These are phyloP conservation scores for Axinella damicornis DNA, from an alignment of 37 sponge, comb jelly and placozoan genomes.

Conservation along the genomic window DNA sequence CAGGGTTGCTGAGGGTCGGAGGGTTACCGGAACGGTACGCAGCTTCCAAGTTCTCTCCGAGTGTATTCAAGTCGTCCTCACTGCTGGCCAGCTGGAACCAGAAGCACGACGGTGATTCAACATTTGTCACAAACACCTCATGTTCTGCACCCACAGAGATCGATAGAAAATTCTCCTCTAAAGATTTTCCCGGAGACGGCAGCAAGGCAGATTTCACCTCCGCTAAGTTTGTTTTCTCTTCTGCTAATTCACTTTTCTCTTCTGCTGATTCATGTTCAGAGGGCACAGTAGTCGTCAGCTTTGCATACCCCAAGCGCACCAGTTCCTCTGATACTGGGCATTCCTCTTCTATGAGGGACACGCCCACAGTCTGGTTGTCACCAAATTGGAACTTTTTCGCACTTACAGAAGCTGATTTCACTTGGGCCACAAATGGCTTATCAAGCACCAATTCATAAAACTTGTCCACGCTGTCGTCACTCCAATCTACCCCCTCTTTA, in stretches of 20 bases:
- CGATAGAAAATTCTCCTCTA: too few relatives aligned
- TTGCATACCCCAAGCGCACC: too few relatives aligned
- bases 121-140: slow-evolving; percentile 46
- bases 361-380: background rate
- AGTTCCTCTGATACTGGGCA: background rate
- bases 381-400: slow-evolving; percentile 3
- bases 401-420: background rate
- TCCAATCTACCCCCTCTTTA: background rate
- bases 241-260: too few relatives aligned
- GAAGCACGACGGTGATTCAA: slow-evolving; percentile 48
- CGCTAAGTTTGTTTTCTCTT: too few relatives aligned
- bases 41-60: slow-evolving; percentile 15
- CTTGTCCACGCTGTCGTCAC: slow-evolving; percentile 6
- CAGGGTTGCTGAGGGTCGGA: background rate
- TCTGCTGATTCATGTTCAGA: too few relatives aligned
- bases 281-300: too few relatives aligned
- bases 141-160: background rate
- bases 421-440: slow-evolving; percentile 19
- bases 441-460: slow-evolving; percentile 25
- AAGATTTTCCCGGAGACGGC: too few relatives aligned
- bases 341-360: slow-evolving; percentile 16
- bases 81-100: slow-evolving; percentile 61
- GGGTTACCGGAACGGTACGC: background rate
- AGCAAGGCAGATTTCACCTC: too few relatives aligned
- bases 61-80: slow-evolving; percentile 18